phyloP scores from a whole-genome alignment of 1,140 invertebrate species.

The Ruditapes philippinarum region DNA sequence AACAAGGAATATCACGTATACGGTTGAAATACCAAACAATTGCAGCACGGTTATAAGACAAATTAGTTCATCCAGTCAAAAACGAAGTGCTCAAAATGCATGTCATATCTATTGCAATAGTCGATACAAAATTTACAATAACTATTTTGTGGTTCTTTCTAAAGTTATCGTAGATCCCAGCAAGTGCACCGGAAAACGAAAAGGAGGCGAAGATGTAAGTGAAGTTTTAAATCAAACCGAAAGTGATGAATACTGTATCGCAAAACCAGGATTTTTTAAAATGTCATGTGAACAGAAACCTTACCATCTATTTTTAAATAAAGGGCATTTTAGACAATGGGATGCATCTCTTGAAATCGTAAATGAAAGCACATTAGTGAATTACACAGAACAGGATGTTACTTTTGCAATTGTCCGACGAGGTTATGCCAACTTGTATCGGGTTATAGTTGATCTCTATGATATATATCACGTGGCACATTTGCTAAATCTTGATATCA shows the following conservation, averaged over 20 bases:
- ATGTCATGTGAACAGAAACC: conserved; percentile 56
- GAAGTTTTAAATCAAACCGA: conserved; percentile 81
- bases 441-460: conserved; percentile 83
- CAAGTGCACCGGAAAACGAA: neutral
- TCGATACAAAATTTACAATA: too few species aligned
- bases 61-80: too few species aligned
- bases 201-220: conserved; percentile 50
- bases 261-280: conserved; percentile 74
- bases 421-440: conserved; percentile 84
- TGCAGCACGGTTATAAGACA: too few species aligned
- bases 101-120: too few species aligned
- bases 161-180: too few species aligned
- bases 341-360: conserved; percentile 3
- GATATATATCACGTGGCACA: conserved; percentile 80
- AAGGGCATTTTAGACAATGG: conserved; percentile 73
- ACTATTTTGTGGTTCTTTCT: too few species aligned
- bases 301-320: conserved; percentile 34
- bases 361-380: neutral
- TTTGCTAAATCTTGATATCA: conserved; percentile 73
- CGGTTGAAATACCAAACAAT: too few species aligned
- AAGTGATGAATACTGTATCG: conserved; percentile 73
- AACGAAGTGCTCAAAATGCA: too few species aligned
- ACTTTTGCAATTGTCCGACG: conserved; percentile 76
- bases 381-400: conserved; percentile 17
- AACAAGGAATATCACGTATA: too few species aligned